phyloP scores from a whole-genome alignment of 2,888 invertebrate species.

The Tromatobia lineatoria region DNA sequence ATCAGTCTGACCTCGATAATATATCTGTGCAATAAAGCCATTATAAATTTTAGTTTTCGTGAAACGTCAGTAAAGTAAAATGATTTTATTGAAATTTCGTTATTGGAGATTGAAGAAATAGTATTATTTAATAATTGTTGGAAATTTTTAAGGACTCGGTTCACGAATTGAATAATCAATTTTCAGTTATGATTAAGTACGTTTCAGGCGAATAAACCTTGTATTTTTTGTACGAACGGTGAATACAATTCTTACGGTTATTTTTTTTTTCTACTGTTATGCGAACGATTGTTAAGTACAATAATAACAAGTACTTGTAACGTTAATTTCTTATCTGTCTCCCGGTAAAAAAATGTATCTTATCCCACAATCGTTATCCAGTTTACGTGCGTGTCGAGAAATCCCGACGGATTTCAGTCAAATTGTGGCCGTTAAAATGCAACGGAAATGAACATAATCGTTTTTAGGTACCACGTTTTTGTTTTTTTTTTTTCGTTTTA shows the following conservation, averaged over 20 bases:
- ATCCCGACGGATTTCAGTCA: constrained; percentile 38
- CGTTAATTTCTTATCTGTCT: constrained; percentile 16
- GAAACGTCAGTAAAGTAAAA: constrained; percentile 32
- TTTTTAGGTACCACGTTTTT: constrained; percentile 59
- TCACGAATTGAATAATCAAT: constrained; percentile 9
- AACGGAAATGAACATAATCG: constrained; percentile 56
- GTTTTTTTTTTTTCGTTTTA: constrained; percentile 41
- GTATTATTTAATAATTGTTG: neutral
- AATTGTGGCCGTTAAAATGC: constrained; percentile 48
- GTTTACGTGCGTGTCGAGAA: constrained; percentile 15
- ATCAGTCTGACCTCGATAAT: constrained; percentile 66
- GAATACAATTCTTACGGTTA: constrained; percentile 19
- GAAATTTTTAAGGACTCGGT: neutral
- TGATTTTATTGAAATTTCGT: constrained; percentile 6
- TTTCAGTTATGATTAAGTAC: constrained; percentile 49
- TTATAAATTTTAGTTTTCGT: constrained; percentile 46
- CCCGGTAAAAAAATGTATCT: constrained; percentile 45
- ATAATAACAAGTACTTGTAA: constrained; percentile 52
- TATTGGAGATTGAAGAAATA: neutral
- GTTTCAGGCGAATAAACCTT: constrained; percentile 42
- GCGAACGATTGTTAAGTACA: constrained; percentile 64
- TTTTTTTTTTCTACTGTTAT: constrained; percentile 39
- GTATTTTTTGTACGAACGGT: constrained; percentile 43
- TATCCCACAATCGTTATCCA: constrained; percentile 22
- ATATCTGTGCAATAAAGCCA: constrained; percentile 51